A percentile compares a stretch with the other conserved stretches of the same genome.
Evolutionary conservation across 2,888 invertebrate species (phyloP).

Genomic region (Hirtodrosophila trivittata): DNA sequence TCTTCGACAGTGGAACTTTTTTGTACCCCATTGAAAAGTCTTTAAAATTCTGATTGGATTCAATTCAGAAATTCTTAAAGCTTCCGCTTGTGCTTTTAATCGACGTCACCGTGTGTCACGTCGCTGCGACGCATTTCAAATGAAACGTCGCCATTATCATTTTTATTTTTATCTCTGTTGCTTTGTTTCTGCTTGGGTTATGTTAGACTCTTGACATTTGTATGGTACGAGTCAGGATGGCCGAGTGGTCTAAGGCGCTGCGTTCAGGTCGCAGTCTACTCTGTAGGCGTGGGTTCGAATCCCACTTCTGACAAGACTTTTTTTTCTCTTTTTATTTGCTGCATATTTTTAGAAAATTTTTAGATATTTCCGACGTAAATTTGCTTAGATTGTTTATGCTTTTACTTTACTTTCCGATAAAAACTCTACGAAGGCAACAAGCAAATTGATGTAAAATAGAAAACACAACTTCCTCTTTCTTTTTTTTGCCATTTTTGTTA

Average conservation of each 20-base stretch:
- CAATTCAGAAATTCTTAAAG: not conserved
- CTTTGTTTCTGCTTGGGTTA: slow-evolving; percentile 11
- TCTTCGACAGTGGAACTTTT: too few species aligned
- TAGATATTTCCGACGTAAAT: too few species aligned
- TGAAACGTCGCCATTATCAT: not conserved
- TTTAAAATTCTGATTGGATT: too few species aligned
- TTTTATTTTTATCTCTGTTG: not conserved
- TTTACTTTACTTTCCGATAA: too few species aligned
- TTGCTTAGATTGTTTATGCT: not conserved
- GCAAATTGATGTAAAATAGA: too few species aligned
- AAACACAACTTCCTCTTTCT: too few species aligned
- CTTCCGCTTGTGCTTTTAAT: not conserved
- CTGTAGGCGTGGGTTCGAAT: slow-evolving; percentile 66
- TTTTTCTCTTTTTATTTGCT: slow-evolving; percentile 16
- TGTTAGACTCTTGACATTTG: not conserved
- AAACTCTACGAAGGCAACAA: too few species aligned
- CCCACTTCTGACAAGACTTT: slow-evolving; percentile 47
- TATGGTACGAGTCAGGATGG: slow-evolving; percentile 42
- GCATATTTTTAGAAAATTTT: slow-evolving; percentile 1
- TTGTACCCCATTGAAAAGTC: too few species aligned
- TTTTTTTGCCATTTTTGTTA: too few species aligned
- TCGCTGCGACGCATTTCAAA: slow-evolving; percentile 39
- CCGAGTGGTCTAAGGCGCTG: slow-evolving; percentile 65
- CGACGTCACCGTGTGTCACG: not conserved
- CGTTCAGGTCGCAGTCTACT: slow-evolving; percentile 66